Base-by-base conservation (phyloP, 2,888 invertebrate genomes). In the Thera obeliscata region DNA sequence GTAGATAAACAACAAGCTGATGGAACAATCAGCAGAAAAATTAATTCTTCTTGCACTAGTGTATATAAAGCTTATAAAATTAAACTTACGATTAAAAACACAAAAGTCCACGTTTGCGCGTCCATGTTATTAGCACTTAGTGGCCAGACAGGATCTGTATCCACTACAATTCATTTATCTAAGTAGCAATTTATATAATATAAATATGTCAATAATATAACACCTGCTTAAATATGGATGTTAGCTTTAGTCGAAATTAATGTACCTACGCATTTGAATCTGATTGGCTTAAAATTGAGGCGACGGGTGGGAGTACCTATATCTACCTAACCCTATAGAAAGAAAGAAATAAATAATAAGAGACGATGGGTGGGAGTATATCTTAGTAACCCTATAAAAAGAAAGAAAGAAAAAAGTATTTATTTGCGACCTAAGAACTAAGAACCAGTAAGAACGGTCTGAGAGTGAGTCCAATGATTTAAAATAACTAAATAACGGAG, bases 11-110 rank as follows among this genome's bases (percentile, higher is more conserved):
- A 22, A 22, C 22, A 22, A 22, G 22, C 22, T 22, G 22, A 22
- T 22, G 22, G 22, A 22, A 22, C 22, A 22, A 22, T 22, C 22
- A 22, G 38, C 38, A 38, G 3, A 38, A 5, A 38, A 38, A 38
- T 38, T 1, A 38, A 38, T 5, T 38, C 0, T 38, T 38, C 0
- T 38, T 38, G 38, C 38, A 38, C 6, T 38, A 38, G 3, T 38
- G 4, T 6, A 38, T 43, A 43, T 7, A 46, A 9, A 2, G 3
- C 1, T 7, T 46, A 46, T 4, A 9, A 58, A 60, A 36, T 11
- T 35, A 2, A 75, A 84, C 83, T 84, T 75, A 84, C 84, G 72
- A 74, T 59, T n/a, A 80, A 33, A 56, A 80, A 61, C 43, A 74
- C 69, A 63, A 77, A 63, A 57, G 66, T 73, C 46, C 74, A 46